phyloP scores from a whole-genome alignment of 2,888 invertebrate species.

The Thymelicus acteon region DNA sequence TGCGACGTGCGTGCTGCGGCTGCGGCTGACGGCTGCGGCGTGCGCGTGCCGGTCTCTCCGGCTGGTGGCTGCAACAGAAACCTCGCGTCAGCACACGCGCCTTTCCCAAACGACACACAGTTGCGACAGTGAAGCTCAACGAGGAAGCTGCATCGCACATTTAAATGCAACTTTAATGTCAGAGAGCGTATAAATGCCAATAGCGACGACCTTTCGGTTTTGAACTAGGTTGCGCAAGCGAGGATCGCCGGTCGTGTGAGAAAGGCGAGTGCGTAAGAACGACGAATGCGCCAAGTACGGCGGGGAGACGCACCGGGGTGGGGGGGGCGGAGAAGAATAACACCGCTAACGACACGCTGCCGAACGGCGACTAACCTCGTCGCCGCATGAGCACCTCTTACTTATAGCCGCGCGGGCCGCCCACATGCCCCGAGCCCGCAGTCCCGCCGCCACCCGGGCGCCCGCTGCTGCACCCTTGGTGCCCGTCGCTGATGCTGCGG shows the following conservation, averaged over 20 bases:
- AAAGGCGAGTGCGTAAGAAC: slow-evolving; percentile 71
- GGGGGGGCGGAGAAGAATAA: slow-evolving; percentile 58
- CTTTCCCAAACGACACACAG: slow-evolving; percentile 78
- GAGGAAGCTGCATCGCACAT: slow-evolving; percentile 82
- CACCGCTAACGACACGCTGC: slow-evolving; percentile 77
- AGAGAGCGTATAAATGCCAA: slow-evolving; percentile 84
- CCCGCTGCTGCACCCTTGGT: slow-evolving; percentile 32
- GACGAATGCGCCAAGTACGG: slow-evolving; percentile 45
- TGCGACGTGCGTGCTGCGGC: slow-evolving; percentile 49
- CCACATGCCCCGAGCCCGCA: slow-evolving; percentile 53
- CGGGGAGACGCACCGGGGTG: slow-evolving; percentile 69
- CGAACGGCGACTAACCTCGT: slow-evolving; percentile 83
- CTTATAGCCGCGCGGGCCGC: slow-evolving; percentile 74
- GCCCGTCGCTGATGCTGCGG: slow-evolving; percentile 16
- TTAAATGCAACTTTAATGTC: slow-evolving; percentile 83
- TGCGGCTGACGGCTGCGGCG: slow-evolving; percentile 48
- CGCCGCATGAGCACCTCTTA: slow-evolving; percentile 77
- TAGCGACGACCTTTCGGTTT: slow-evolving; percentile 81
- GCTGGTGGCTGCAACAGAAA: slow-evolving; percentile 79
- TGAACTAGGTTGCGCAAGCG: slow-evolving; percentile 79
- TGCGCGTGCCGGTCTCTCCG: slow-evolving; percentile 56
- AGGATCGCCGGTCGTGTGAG: slow-evolving; percentile 79
- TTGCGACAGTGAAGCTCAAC: slow-evolving; percentile 82
- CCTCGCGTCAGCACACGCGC: slow-evolving; percentile 78
- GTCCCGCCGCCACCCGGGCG: slow-evolving; percentile 43